phyloP scores from a whole-genome alignment of 2,113 vertebrate genomes.

The Neodon shergylaensis region DNA sequence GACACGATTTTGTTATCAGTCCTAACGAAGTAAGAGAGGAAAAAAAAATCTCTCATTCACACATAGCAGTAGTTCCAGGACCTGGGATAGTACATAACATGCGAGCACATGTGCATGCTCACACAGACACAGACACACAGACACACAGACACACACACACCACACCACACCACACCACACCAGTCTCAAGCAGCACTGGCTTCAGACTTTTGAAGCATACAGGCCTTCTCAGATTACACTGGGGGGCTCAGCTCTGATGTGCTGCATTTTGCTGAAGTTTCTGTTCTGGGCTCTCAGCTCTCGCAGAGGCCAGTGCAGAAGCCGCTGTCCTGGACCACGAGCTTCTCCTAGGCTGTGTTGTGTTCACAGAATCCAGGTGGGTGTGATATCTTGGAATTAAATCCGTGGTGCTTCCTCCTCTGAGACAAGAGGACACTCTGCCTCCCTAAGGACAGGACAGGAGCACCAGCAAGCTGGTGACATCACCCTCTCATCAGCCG shows the following conservation, averaged over 20 bases:
- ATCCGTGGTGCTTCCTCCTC: too few relatives aligned
- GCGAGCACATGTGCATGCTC: too few relatives aligned
- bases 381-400: too few relatives aligned
- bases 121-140: too few relatives aligned
- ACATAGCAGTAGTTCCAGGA: not conserved
- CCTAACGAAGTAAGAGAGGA: too few relatives aligned
- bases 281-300: not conserved
- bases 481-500: not conserved
- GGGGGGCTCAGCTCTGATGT: fast-evolving
- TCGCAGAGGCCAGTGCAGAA: too few relatives aligned
- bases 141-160: not conserved
- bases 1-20: not conserved
- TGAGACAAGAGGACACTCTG: not conserved
- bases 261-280: not conserved
- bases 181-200: not conserved
- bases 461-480: fast-evolving
- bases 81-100: not conserved
- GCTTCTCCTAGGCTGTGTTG: not conserved
- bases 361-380: too few relatives aligned
- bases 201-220: not conserved
- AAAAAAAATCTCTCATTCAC: not conserved
- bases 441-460: not conserved
- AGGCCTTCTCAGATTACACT: not conserved
- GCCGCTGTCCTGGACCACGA: not conserved
- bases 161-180: too few relatives aligned